phyloP scores from a whole-genome alignment of 1,140 invertebrate species.

The Ephestia elutella region DNA sequence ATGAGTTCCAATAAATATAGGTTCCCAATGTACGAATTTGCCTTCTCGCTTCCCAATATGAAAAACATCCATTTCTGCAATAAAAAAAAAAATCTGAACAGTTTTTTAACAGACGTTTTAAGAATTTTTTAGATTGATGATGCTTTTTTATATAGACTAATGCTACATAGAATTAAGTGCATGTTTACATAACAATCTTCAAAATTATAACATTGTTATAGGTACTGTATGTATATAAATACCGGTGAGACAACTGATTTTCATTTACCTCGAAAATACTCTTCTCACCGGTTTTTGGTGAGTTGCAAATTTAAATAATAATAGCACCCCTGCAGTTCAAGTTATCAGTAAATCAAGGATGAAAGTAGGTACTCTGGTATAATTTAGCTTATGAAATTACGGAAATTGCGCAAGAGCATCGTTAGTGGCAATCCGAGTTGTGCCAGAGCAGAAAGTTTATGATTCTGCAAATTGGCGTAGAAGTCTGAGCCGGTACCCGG shows the following conservation, averaged over 20 bases:
- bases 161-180: too few species aligned
- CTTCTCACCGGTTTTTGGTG: too few species aligned
- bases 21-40: conserved; percentile 90
- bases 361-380: neutral
- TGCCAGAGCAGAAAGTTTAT: conserved; percentile 28
- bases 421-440: conserved; percentile 6
- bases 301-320: too few species aligned
- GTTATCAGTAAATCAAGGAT: too few species aligned
- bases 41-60: conserved; percentile 88
- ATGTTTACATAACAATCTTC: too few species aligned
- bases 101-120: too few species aligned
- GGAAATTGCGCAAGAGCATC: conserved; percentile 10
- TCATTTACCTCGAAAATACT: too few species aligned
- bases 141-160: neutral
- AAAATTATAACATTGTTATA: too few species aligned
- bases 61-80: conserved; percentile 83
- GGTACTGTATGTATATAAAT: too few species aligned
- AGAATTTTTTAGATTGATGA: neutral
- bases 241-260: too few species aligned
- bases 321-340: too few species aligned
- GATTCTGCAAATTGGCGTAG: conserved; percentile 58
- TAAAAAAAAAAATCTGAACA: conserved; percentile 10
- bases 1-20: conserved; percentile 91
- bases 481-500: conserved; percentile 25
- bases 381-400: conserved; percentile 12